Evolutionary conservation across 2,113 vertebrate species (phyloP).

Genomic region (Gnathonemus longibarbis): DNA sequence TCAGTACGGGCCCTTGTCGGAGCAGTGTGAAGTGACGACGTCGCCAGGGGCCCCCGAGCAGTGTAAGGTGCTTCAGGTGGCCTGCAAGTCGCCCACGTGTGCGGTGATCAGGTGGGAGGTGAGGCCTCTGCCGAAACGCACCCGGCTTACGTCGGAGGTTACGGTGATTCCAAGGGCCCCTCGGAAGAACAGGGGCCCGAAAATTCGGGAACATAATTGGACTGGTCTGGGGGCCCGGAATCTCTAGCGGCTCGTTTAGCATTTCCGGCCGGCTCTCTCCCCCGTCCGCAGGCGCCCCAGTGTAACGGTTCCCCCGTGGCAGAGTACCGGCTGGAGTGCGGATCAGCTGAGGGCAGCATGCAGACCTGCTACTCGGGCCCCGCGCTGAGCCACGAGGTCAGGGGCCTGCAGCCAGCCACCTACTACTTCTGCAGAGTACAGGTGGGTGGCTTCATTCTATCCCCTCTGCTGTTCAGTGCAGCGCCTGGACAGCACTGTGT

Average conservation of each 20-base stretch:
- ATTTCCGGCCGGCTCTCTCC: not conserved
- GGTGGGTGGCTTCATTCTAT: conserved; percentile 53
- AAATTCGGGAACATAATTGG: not conserved
- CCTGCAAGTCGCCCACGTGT: conserved; percentile 81
- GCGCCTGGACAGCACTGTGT: not conserved
- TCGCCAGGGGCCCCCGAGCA: conserved; percentile 86
- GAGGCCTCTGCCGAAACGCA: conserved; percentile 35
- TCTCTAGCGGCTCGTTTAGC: not conserved
- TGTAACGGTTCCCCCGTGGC: conserved; percentile 81
- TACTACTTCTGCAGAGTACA: conserved; percentile 89
- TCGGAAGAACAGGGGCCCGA: not conserved
- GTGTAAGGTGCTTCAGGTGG: conserved; percentile 74
- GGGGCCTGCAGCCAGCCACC: conserved; percentile 83
- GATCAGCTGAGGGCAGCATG: conserved; percentile 87
- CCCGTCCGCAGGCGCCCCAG: conserved; percentile 59
- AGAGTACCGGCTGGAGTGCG: conserved; percentile 90
- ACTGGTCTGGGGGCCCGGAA: not conserved
- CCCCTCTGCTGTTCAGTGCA: not conserved
- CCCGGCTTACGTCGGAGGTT: not conserved
- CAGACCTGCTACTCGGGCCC: conserved; percentile 80
- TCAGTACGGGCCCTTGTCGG: conserved; percentile 82
- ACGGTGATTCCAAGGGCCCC: not conserved
- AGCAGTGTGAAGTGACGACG: conserved; percentile 79
- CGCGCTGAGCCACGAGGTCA: conserved; percentile 75
- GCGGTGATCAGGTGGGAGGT: conserved; percentile 91